Base-by-base conservation (phyloP, 2,888 invertebrate species). In the Encarsia formosa region DNA sequence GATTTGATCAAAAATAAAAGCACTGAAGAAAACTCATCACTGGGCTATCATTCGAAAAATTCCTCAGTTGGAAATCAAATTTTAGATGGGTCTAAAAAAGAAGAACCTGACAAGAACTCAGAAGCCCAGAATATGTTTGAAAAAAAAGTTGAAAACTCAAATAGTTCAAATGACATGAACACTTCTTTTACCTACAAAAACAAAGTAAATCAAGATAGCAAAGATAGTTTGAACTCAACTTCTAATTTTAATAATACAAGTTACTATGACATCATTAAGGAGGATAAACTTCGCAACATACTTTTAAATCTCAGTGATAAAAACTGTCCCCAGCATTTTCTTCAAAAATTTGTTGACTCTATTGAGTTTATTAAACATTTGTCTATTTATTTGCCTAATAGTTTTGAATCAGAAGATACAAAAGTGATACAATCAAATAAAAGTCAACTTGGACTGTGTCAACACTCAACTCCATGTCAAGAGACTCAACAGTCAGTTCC, bases 301-400 rank as follows among this genome's bases (percentile, higher is more conserved):
- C 52, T 67, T 15, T 59, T 63, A 13, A 67, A 61, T 51, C 48
- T 71, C 16, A 47, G 54, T 8, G 56, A 64, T 24, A 64, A 63
- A 41, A 66, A 66, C 53, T 67, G 63, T 29, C 49, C 69, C 4
- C 35, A 59, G 13, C 58, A 66, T 18, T 69, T 65, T 20, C 58
- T 69, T 4, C 50, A 58, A 18, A 66, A 67, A 54, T 59, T 72
- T 44, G 47, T 63, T 24, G 56, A 63, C n/a, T 61, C 68, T 49
- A 54, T 68, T 22, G 61, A 66, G 34, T 64, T 61, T 16, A 55
- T 68, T 16, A 63, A 63, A 23, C 65, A 63, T 42, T 40, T 66
- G n/a, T 32, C 63, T 1, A 60, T 61, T 3, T 61, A 64, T 15
- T 55, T 43, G 24, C 22, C 56, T 19, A 41, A 39, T 3, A 50